Evolutionary conservation across 2,113 vertebrate genomes (phyloP), one percentile per base, ranked within the genome.

Genomic region (Hoplias malabaricus): DNA sequence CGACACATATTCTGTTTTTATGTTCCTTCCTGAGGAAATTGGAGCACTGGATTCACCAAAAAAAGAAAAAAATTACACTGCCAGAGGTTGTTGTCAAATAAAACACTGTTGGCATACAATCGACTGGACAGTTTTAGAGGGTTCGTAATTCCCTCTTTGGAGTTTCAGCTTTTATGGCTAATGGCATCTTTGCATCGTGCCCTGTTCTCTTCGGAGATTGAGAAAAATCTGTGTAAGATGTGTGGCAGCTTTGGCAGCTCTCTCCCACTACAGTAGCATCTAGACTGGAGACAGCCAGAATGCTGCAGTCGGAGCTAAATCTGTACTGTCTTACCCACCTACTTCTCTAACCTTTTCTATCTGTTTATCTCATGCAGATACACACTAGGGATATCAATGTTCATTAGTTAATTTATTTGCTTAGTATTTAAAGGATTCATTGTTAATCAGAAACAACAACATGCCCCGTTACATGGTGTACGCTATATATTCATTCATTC

Each of bases 1-100:
- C 56, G 4, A 36, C 43, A 68, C 69, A 73, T 33, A 69, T 69
- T 78, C 63, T 38, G 65, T 50, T 27, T 78, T 77, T 72, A 81
- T 77, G 74, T 57, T 70, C 38, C 36, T 68, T 67, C 65, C 19
- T 13, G 16, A 29, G 62, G 25, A 71, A 76, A 76, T 54, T 33
- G 31, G 74, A 73, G 54, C 70, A 48, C 19, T 50, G 43, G 34
- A 54, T 43, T 61, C 56, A 11, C 36, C 62, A 33, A 25, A 42
- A 72, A 69, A 69, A 11, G 25, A 50, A 33, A 25, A 42, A 72
- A 69, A 69, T 62, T 63, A 31, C 56, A 71, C 54, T 9, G 42
- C 13, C 33, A 25, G 36, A 74, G 29, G 9, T 73, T 50, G 69
- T 66, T 21, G 54, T 76, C 59, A 50, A 42, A 73, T 72, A 77